Base-by-base conservation (phyloP, 2,888 invertebrate species). In the Macrophya alboannulata region DNA sequence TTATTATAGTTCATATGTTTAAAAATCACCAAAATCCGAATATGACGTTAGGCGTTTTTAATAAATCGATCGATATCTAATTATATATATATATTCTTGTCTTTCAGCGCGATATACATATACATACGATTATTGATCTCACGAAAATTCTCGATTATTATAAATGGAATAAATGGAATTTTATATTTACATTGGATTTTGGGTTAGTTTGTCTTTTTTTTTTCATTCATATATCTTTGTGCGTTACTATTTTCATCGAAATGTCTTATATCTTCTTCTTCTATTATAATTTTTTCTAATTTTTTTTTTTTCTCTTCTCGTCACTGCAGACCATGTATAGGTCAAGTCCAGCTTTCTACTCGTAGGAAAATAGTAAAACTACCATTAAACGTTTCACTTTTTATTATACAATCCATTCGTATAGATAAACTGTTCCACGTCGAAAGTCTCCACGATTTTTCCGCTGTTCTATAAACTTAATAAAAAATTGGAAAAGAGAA, bases 291-390 rank as follows among this genome's bases (percentile, higher is more conserved):
- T 37, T 31, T 10, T 6, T 77, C 8, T 3, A 31, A 31, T 31
- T 31, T 31, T 31, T 2, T 31, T 31, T 31, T 31, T 31, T 31
- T 2, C 3, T 31, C 31, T 31, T 31, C 31, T 31, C 31, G 31
- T 31, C n/a, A n/a, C n/a, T 31, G 31, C 31, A 2, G 37, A 37
- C 55, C n/a, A 17, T 2, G n/a, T n/a, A 45, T 43, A 45, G n/a
- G 6, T 31, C 2, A 15, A 37, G 51, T 51, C 77, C 51, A 55
- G 31, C 77, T 8, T 55, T 51, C 9, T 51, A 77, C 55, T 25
- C 77, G 77, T 77, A 77, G 77, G 77, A 55, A 77, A 77, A 77
- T 77, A 77, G 77, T 77, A 77, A 77, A 77, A 77, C 77, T 77
- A 55, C 37, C 17, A 0, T 77, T 77, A 77, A n/a, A 45, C 55